Base-by-base conservation (phyloP, 2,113 vertebrate species). In the Chiloscyllium plagiosum region DNA sequence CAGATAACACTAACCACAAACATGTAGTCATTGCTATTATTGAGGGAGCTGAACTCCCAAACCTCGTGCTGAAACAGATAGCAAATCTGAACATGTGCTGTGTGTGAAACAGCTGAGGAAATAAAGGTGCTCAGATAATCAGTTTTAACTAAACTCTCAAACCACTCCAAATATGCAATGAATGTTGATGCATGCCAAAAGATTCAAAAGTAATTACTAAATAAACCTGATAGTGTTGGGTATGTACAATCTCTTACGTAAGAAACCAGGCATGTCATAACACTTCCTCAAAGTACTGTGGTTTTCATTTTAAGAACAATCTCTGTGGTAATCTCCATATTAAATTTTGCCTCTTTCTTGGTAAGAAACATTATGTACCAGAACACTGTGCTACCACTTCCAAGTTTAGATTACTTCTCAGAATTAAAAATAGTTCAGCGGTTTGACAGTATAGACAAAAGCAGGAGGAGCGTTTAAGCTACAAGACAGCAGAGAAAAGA, bases 371-470 rank as follows among this genome's bases (percentile, higher is more conserved):
- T 61, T n/a, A 61, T 92, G 87, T 92, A 90, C 87, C 61, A 66
- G 89, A 92, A 92, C 89, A 92, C 19, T 92, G 15, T 92, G 89
- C 89, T 93, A 66, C 89, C 33, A 24, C 61, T 66, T 93, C 20
- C 33, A 93, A 93, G 29, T 90, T 90, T 90, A 56, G 87, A 90
- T 90, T 89, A 89, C 47, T n/a, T 92, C 56, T 61, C 89, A 93
- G 61, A 93, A 66, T 66, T 93, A 93, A 93, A 93, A 66, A 93
- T 66, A 93, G 89, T 17, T n/a, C 56, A 66, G 65, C 33, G 22
- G 33, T 37, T 37, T n/a, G n/a, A 93, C 37, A 29, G 87, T 15
- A n/a, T 90, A 92, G 19, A 56, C 15, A 93, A 93, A 66, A 37
- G 42, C 42, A 47, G 61, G n/a, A 37, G 56, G 33, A 93, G 37